Conservation (phyloP, 2,113 vertebrate genomes). For the Salvator merianae region DNA sequence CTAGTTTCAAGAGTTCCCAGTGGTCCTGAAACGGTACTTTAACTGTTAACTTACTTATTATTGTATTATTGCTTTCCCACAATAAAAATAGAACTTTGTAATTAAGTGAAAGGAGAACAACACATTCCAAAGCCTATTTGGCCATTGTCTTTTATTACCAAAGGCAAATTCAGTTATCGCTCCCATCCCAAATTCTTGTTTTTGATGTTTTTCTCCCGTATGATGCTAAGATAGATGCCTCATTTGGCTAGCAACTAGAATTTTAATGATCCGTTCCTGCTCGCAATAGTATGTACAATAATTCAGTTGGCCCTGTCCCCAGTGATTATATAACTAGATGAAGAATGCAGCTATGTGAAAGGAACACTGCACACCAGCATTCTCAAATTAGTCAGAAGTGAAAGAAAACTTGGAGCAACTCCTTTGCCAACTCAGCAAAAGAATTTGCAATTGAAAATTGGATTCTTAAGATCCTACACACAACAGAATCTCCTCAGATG, state of each 20-base stretch:
- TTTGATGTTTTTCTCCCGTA: no score
- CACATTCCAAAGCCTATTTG: neutral
- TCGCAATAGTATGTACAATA: neutral
- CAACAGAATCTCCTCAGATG: neutral
- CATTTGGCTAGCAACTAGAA: slow-evolving; percentile 8
- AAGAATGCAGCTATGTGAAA: slow-evolving; percentile 15
- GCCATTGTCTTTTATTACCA: neutral
- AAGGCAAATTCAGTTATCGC: neutral
- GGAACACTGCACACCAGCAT: slow-evolving; percentile 15
- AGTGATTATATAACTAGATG: neutral
- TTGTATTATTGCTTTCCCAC: slow-evolving; percentile 2
- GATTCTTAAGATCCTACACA: no score
- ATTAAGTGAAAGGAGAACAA: neutral
- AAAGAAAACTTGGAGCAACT: neutral
- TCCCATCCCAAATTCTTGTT: neutral
- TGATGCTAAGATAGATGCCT: neutral
- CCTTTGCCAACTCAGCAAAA: neutral
- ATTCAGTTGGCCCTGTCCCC: neutral
- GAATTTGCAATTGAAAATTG: neutral
- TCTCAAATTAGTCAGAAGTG: neutral
- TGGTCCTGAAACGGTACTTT: slow-evolving; percentile 12
- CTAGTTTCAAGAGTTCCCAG: slow-evolving; percentile 2
- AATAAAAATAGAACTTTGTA: slow-evolving; percentile 15
- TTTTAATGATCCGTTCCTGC: neutral
- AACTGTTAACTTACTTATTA: slow-evolving; percentile 20